Conservation (phyloP, 2,888 invertebrate genomes). For the Blastobasis lacticolella region DNA sequence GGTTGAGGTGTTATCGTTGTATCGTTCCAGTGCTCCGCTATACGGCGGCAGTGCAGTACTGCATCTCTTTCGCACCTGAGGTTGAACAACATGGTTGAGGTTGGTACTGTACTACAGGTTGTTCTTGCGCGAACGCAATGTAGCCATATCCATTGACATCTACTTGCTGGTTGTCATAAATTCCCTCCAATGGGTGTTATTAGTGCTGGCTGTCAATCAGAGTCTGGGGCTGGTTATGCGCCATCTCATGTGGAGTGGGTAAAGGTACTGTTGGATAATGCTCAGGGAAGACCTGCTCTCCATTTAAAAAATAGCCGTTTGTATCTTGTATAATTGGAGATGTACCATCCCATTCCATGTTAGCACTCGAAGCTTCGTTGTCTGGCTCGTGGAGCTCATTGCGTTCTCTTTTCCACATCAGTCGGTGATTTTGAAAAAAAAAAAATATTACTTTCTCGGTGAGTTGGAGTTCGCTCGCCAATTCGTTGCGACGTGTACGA, state of each 20-base stretch:
- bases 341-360: slow-evolving; percentile 25
- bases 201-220: background rate
- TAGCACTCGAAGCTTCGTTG: slow-evolving; percentile 37
- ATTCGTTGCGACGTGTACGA: slow-evolving; percentile 80
- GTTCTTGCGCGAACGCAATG: too few species aligned
- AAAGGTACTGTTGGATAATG: slow-evolving; percentile 20
- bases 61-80: too few species aligned
- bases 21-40: too few species aligned
- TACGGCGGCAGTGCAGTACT: too few species aligned
- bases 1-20: too few species aligned
- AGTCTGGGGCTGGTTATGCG: slow-evolving; percentile 9
- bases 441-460: slow-evolving; percentile 78
- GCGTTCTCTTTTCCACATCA: slow-evolving; percentile 81
- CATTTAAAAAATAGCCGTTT: slow-evolving; percentile 20
- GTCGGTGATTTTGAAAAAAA: slow-evolving; percentile 88
- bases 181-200: too few species aligned
- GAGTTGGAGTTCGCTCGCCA: slow-evolving; percentile 21
- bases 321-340: slow-evolving; percentile 31
- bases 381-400: slow-evolving; percentile 29
- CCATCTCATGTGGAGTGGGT: slow-evolving; percentile 17
- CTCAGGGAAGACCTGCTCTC: slow-evolving; percentile 25
- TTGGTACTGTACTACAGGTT: too few species aligned
- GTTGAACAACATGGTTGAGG: too few species aligned
- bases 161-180: too few species aligned
- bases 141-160: too few species aligned